phyloP scores from a whole-genome alignment of 1,140 invertebrate species.

The Andrena cerasifolii region DNA sequence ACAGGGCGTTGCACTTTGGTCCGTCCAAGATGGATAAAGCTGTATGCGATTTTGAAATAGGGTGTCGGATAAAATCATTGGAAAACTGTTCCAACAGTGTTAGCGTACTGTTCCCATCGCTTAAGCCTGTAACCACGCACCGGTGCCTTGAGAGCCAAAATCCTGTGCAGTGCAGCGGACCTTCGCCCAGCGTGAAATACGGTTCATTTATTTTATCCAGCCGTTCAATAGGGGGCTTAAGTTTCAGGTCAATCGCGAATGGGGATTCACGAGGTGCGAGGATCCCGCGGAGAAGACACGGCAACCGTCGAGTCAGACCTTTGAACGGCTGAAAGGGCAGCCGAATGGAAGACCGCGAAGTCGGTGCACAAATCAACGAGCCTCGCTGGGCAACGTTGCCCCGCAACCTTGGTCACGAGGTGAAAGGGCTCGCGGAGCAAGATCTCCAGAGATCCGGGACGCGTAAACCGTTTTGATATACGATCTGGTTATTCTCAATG shows the following conservation, averaged over 20 bases:
- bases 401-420: conserved; percentile 48
- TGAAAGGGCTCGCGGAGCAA: conserved; percentile 51
- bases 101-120: too few relatives aligned
- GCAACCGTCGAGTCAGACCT: conserved; percentile 1
- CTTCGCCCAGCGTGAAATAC: conserved; percentile 3
- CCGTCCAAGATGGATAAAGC: too few relatives aligned
- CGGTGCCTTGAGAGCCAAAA: not conserved
- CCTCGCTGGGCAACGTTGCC: not conserved
- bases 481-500: conserved; percentile 44
- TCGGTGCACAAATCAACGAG: conserved; percentile 38
- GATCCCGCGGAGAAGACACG: not conserved
- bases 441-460: conserved; percentile 44
- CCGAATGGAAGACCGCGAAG: conserved; percentile 28
- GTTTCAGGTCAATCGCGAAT: conserved; percentile 23
- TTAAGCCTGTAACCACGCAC: too few relatives aligned
- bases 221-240: conserved; percentile 27
- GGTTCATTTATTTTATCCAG: conserved; percentile 13
- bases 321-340: conserved; percentile 40
- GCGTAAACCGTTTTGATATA: conserved; percentile 55
- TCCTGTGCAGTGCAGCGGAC: not conserved
- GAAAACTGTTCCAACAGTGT: too few relatives aligned
- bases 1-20: too few relatives aligned
- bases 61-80: too few relatives aligned
- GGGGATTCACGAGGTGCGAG: conserved; percentile 36
- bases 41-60: too few relatives aligned